A percentile compares a stretch with the other conserved stretches of the same genome.
These are phyloP conservation scores for Spodoptera littoralis DNA, from an alignment of 2,888 invertebrate species.

Conservation along the genomic window DNA sequence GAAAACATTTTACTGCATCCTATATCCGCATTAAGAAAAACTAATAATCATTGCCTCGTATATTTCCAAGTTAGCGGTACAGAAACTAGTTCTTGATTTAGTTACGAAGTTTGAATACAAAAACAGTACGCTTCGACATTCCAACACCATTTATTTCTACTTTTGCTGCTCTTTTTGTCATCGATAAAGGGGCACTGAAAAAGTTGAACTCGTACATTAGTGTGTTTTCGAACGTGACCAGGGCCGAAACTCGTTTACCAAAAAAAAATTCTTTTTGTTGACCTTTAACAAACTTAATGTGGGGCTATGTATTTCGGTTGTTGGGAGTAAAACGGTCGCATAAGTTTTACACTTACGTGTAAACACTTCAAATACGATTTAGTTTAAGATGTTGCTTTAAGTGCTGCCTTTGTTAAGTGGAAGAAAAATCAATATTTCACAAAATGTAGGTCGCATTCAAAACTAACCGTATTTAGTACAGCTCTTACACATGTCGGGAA, in stretches of 20 bases:
- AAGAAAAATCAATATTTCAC: constrained; percentile 16
- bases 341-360: constrained; percentile 25
- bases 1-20: constrained; percentile 28
- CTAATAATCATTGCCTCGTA: constrained; percentile 30
- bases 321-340: constrained; percentile 37
- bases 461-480: constrained; percentile 61
- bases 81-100: constrained; percentile 77
- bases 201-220: constrained; percentile 73
- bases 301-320: constrained; percentile 38
- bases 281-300: constrained; percentile 55
- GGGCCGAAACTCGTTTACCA: constrained; percentile 56
- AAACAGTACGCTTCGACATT: constrained; percentile 71
- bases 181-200: constrained; percentile 69
- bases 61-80: constrained; percentile 40
- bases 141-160: constrained; percentile 75
- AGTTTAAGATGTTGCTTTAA: neutral
- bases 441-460: constrained; percentile 47
- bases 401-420: neutral
- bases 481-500: constrained; percentile 64
- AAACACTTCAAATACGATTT: constrained; percentile 17
- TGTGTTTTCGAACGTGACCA: constrained; percentile 72
- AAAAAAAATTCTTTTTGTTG: constrained; percentile 57
- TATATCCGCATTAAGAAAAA: constrained; percentile 11
- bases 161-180: constrained; percentile 69
- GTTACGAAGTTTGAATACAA: constrained; percentile 74